These are phyloP conservation scores for Thaleichthys pacificus DNA, from an alignment of 2,797 vertebrate genomes.

Conservation along the genomic window DNA sequence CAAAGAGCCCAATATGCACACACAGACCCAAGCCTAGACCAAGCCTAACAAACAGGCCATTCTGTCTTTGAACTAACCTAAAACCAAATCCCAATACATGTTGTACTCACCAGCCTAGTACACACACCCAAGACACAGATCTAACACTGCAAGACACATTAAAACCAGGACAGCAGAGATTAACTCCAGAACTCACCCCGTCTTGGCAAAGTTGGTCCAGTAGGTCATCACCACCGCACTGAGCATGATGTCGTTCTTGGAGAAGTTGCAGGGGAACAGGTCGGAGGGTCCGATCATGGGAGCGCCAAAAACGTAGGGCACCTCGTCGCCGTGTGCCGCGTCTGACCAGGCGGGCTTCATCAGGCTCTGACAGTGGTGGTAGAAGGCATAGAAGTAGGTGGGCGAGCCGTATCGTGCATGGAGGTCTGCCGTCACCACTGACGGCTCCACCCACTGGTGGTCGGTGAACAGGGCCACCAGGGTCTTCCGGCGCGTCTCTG, in stretches of 20 bases:
- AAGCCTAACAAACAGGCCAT: no score
- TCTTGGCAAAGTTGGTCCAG: slow-evolving; percentile 99
- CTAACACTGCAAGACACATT: not conserved
- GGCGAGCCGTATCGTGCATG: slow-evolving; percentile 96
- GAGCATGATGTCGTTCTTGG: slow-evolving; percentile 98
- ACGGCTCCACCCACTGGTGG: slow-evolving; percentile 98
- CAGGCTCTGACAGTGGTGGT: slow-evolving; percentile 99
- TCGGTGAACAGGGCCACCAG: slow-evolving; percentile 97
- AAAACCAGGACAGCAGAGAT: not conserved
- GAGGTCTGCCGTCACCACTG: slow-evolving; percentile 95
- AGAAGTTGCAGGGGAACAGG: slow-evolving; percentile 98
- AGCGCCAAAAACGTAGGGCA: slow-evolving; percentile 96
- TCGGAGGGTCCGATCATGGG: slow-evolving; percentile 98
- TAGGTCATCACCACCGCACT: slow-evolving; percentile 99
- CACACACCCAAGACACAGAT: not conserved
- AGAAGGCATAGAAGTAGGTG: slow-evolving; percentile 98
- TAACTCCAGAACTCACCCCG: slow-evolving; percentile 82
- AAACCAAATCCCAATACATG: not conserved
- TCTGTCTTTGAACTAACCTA: not conserved
- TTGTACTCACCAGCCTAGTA: no score
- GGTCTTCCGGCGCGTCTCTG: slow-evolving; percentile 94
- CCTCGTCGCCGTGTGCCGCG: slow-evolving; percentile 95
- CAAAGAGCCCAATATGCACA: no score
- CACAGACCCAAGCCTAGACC: no score
- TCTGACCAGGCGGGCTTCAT: slow-evolving; percentile 99